A percentile compares a stretch with the other conserved stretches of the same genome.
Evolutionary conservation across 2,797 vertebrate genomes (phyloP).

Genomic region (Hyperoplus immaculatus): DNA sequence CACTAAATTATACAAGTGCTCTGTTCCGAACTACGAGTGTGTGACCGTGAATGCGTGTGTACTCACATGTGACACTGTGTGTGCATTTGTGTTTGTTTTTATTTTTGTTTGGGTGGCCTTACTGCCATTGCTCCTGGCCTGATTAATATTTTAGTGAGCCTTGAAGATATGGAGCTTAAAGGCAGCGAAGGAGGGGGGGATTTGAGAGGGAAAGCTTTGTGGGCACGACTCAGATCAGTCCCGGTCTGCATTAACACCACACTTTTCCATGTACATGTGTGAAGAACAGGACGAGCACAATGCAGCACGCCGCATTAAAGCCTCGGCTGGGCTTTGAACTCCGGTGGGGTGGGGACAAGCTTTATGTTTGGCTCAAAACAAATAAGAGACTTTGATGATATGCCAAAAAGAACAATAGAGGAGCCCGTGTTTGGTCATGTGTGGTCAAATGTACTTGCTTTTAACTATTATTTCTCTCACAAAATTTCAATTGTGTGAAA

Average conservation of each 20-base stretch:
- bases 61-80: conserved; percentile 23
- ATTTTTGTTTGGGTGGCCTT: conserved; percentile 35
- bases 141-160: conserved; percentile 76
- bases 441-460: conserved; percentile 17
- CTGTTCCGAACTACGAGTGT: conserved; percentile 33
- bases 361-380: conserved; percentile 49
- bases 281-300: conserved; percentile 60
- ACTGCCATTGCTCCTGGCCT: conserved; percentile 37
- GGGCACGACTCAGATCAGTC: conserved; percentile 45
- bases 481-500: too few species aligned
- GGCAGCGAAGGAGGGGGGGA: conserved; percentile 1
- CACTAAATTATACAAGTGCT: conserved; percentile 70
- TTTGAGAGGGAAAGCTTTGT: conserved; percentile 34
- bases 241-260: conserved; percentile 30
- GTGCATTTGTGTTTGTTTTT: not conserved
- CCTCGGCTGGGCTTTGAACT: conserved; percentile 68
- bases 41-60: conserved; percentile 18
- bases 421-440: conserved; percentile 16
- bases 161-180: conserved; percentile 59
- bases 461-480: not conserved
- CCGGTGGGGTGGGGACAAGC: conserved; percentile 28
- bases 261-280: conserved; percentile 68
- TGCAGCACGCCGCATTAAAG: conserved; percentile 47
- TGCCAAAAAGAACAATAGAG: conserved; percentile 41
- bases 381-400: conserved; percentile 56